Evolutionary conservation across 2,888 invertebrate species (phyloP).

Genomic region (Bruchidius siliquastri): DNA sequence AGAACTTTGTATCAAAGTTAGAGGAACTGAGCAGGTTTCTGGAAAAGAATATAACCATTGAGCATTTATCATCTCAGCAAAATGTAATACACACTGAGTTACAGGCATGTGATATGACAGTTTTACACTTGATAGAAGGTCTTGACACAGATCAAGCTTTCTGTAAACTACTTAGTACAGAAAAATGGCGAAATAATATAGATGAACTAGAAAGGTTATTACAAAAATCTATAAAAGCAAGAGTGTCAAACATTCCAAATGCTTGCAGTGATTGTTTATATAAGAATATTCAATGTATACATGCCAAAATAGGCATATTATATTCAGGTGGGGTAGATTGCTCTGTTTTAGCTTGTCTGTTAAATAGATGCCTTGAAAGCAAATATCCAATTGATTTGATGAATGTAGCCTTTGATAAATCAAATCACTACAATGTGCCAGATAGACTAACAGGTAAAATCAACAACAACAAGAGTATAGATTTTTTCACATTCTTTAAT

Average conservation of each 20-base stretch:
- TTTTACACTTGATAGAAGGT: slow-evolving; percentile 26
- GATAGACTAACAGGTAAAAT: slow-evolving; percentile 64
- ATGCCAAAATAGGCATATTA: slow-evolving; percentile 55
- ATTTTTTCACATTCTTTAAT: no score
- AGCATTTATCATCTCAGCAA: slow-evolving; percentile 3
- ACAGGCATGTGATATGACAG: neutral
- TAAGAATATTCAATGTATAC: slow-evolving; percentile 38
- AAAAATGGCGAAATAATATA: slow-evolving; percentile 44
- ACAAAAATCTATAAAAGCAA: slow-evolving; percentile 55
- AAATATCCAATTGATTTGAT: slow-evolving; percentile 79
- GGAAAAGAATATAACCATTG: slow-evolving; percentile 31
- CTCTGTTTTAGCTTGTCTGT: slow-evolving; percentile 78
- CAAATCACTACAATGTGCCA: slow-evolving; percentile 63
- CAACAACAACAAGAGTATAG: no score
- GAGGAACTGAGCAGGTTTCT: slow-evolving; percentile 39
- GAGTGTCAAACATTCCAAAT: slow-evolving; percentile 58
- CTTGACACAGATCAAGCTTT: slow-evolving; percentile 40
- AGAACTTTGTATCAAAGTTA: slow-evolving; percentile 39
- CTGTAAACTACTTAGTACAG: slow-evolving; percentile 34
- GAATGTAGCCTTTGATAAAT: slow-evolving; percentile 86
- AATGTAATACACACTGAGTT: neutral
- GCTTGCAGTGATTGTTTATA: slow-evolving; percentile 59
- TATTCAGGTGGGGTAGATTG: slow-evolving; percentile 98
- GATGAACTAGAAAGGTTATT: slow-evolving; percentile 51
- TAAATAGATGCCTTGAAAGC: slow-evolving; percentile 62